Evolutionary conservation across 2,113 vertebrate species (phyloP).

Genomic region (Chionis minor): DNA sequence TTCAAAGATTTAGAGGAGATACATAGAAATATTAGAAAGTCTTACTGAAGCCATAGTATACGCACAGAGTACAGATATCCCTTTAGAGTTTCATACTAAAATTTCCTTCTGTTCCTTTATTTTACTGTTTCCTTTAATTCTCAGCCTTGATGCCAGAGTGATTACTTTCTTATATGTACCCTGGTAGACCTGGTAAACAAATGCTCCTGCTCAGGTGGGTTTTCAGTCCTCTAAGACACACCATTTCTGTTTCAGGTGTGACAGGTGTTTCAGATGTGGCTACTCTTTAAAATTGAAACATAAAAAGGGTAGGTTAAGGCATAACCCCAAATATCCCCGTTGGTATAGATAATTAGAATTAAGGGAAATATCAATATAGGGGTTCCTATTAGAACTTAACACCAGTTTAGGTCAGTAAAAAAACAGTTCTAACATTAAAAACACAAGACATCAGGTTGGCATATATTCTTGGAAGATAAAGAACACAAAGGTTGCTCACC

Average conservation of each 20-base stretch:
- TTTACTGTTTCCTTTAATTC: background rate
- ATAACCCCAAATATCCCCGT: background rate
- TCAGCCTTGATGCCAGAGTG: background rate
- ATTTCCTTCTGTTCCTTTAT: background rate
- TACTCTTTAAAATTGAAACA: background rate
- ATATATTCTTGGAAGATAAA: background rate
- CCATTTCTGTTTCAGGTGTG: background rate
- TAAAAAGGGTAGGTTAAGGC: background rate
- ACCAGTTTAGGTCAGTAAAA: background rate
- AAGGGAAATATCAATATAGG: background rate
- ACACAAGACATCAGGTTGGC: background rate
- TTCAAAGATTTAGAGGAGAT: background rate
- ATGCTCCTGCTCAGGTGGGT: background rate
- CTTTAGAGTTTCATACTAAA: background rate
- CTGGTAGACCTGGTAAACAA: background rate
- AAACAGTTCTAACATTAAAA: background rate
- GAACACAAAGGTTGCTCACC: background rate
- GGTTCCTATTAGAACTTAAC: background rate
- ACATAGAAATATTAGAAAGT: background rate
- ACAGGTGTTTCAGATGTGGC: background rate
- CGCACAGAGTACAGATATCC: rapidly evolving
- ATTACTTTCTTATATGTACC: background rate
- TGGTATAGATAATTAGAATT: background rate
- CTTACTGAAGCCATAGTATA: background rate
- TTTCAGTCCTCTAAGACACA: background rate